Evolutionary conservation across 1,140 invertebrate species (phyloP).

Genomic region (Adelges cooleyi): DNA sequence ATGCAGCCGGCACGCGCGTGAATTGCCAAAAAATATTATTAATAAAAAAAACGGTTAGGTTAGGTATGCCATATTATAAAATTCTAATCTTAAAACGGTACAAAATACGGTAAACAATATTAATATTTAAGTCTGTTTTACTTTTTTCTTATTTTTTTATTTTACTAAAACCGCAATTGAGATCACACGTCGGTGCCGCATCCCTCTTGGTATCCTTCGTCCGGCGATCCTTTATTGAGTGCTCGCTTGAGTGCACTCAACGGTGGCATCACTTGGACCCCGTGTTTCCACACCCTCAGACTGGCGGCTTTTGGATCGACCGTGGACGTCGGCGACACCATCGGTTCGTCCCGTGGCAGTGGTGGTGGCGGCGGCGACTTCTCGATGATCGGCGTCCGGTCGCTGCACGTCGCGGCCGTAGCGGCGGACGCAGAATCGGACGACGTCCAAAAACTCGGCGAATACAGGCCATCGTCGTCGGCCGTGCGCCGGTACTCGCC

Average conservation of each 20-base stretch:
- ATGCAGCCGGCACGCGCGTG: too few species aligned
- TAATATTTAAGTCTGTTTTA: too few species aligned
- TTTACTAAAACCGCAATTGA: background rate
- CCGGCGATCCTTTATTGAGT: constrained; percentile 66
- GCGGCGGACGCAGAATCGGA: background rate
- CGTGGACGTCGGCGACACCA: constrained; percentile 35
- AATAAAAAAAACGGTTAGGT: too few species aligned
- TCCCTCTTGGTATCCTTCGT: constrained; percentile 83
- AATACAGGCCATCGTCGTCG: constrained; percentile 30
- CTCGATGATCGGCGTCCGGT: constrained; percentile 63
- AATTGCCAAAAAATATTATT: too few species aligned
- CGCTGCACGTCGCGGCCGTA: constrained; percentile 49
- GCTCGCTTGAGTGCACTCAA: constrained; percentile 68
- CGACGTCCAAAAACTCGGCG: constrained; percentile 3
- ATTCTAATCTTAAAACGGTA: too few species aligned
- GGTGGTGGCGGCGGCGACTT: constrained; percentile 46
- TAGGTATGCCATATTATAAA: too few species aligned
- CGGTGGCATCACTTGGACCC: constrained; percentile 66
- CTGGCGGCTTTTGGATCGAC: constrained; percentile 53
- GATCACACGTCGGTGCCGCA: constrained; percentile 77
- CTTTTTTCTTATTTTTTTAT: too few species aligned
- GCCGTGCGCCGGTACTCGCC: constrained; percentile 37
- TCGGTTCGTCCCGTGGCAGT: constrained; percentile 45
- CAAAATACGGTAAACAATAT: too few species aligned
- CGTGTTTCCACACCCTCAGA: constrained; percentile 70